Percentiles rank a stretch among this genome's conserved stretches.
These are phyloP conservation scores for Diogma glabrata DNA, from an alignment of 2,888 invertebrate species.

Conservation along the genomic window DNA sequence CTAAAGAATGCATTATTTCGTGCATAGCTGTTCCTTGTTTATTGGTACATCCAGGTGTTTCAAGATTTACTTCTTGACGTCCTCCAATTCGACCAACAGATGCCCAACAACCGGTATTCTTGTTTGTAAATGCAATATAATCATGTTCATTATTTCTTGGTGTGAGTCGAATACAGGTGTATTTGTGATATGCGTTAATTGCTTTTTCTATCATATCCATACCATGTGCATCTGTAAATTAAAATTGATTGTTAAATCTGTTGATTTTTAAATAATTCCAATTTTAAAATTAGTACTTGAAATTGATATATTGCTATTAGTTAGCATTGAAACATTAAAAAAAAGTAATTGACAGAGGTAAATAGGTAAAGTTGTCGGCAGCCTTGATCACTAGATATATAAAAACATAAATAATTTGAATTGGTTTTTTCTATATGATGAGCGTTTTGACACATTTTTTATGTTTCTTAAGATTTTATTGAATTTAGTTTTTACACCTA, in stretches of 20 bases:
- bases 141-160: constrained; percentile 50
- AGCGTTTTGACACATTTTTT: too few species aligned
- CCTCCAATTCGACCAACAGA: constrained; percentile 61
- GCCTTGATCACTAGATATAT: too few species aligned
- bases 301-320: too few species aligned
- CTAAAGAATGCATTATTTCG: constrained; percentile 67
- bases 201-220: constrained; percentile 52
- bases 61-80: constrained; percentile 56
- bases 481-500: too few species aligned
- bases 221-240: constrained; percentile 42
- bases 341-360: too few species aligned
- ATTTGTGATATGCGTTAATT: constrained; percentile 60
- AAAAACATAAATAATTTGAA: too few species aligned
- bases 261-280: too few species aligned
- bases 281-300: too few species aligned
- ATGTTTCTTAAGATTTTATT: too few species aligned
- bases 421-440: too few species aligned
- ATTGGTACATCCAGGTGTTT: constrained; percentile 58
- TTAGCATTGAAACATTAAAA: constrained; percentile 3
- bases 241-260: too few species aligned
- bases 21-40: constrained; percentile 66
- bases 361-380: too few species aligned
- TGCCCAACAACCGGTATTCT: constrained; percentile 71
- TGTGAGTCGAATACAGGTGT: constrained; percentile 66
- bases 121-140: constrained; percentile 55